Evolutionary conservation across 2,888 invertebrate species (phyloP).

Genomic region (Papilio gigon): DNA sequence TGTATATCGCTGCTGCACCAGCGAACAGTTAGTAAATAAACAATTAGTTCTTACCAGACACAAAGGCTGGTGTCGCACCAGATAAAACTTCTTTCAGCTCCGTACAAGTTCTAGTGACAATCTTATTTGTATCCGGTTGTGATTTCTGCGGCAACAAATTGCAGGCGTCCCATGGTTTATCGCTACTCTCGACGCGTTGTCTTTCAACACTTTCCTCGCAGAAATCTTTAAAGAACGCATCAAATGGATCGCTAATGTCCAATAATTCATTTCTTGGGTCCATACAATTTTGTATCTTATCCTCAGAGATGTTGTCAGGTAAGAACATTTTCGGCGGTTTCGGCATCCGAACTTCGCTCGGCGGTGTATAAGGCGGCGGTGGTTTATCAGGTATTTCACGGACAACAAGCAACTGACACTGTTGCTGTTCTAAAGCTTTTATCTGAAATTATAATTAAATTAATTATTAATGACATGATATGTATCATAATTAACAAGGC

Average conservation of each 20-base stretch:
- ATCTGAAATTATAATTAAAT: slow-evolving; percentile 57
- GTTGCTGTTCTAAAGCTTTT: slow-evolving; percentile 75
- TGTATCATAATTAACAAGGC: no score
- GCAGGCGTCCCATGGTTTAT: slow-evolving; percentile 71
- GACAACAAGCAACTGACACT: slow-evolving; percentile 68
- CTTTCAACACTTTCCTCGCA: slow-evolving; percentile 61
- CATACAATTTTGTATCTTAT: slow-evolving; percentile 54
- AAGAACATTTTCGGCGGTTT: slow-evolving; percentile 58
- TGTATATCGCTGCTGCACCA: no score
- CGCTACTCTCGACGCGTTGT: slow-evolving; percentile 56
- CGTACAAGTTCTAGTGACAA: slow-evolving; percentile 53
- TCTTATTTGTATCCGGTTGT: slow-evolving; percentile 50
- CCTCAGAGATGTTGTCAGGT: slow-evolving; percentile 53
- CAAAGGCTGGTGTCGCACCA: slow-evolving; percentile 57
- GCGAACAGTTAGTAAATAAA: no score
- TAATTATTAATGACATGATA: no score
- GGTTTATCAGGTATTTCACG: slow-evolving; percentile 79
- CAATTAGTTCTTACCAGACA: slow-evolving; percentile 62
- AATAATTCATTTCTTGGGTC: slow-evolving; percentile 41
- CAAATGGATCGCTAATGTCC: slow-evolving; percentile 59
- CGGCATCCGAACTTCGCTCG: slow-evolving; percentile 54
- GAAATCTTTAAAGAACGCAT: slow-evolving; percentile 65
- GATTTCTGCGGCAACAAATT: slow-evolving; percentile 65
- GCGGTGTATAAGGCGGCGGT: slow-evolving; percentile 76
- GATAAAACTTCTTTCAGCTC: slow-evolving; percentile 65